These are phyloP conservation scores for Picathartes gymnocephalus DNA, from an alignment of 2,113 vertebrate genomes.

Conservation along the genomic window DNA sequence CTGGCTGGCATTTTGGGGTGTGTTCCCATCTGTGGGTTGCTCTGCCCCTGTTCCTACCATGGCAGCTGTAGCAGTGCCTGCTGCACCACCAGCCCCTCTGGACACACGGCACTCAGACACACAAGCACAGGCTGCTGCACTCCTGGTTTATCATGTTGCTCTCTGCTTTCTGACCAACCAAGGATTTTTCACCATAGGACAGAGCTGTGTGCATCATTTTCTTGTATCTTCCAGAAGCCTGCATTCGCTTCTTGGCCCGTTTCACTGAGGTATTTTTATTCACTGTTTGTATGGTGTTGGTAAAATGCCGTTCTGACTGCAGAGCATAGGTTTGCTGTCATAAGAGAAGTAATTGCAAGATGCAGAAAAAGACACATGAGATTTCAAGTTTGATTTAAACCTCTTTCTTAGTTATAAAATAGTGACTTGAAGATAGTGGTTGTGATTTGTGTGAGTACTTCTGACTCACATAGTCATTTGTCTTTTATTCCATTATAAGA, in stretches of 20 bases:
- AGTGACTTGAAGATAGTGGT: background rate
- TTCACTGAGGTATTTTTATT: background rate
- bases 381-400: background rate
- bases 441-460: background rate
- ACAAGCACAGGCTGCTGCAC: background rate
- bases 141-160: background rate
- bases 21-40: background rate
- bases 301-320: background rate
- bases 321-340: background rate
- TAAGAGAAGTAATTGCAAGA: background rate
- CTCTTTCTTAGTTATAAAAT: background rate
- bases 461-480: background rate
- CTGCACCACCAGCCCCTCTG: accelerated
- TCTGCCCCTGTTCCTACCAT: background rate
- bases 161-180: background rate
- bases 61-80: accelerated
- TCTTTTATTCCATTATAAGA: background rate
- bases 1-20: background rate
- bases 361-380: background rate
- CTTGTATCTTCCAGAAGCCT: background rate
- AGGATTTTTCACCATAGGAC: accelerated
- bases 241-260: accelerated
- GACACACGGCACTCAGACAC: too few relatives aligned
- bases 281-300: background rate
- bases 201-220: accelerated